Conservation (phyloP, 2,888 invertebrate species). For the Rugalucina vietnamica region DNA sequence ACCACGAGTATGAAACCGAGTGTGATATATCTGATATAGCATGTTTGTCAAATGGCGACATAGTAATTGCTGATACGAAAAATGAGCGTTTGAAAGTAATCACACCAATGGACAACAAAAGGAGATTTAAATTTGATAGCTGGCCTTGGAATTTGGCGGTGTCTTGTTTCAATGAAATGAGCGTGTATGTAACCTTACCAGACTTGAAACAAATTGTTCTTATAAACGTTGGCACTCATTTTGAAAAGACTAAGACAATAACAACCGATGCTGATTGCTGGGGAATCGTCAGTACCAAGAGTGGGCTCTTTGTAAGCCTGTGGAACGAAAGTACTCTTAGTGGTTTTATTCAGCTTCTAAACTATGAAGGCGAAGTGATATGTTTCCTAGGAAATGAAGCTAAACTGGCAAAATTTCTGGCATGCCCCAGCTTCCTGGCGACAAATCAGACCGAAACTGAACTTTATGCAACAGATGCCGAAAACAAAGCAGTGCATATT, state of each 20-base stretch:
- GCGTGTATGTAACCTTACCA: neutral
- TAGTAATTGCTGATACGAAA: neutral
- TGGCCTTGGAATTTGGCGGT: neutral
- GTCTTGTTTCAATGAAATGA: neutral
- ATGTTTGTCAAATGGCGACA: neutral
- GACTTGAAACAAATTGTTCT: neutral
- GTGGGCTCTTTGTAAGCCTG: neutral
- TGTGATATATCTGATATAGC: neutral
- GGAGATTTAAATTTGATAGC: neutral
- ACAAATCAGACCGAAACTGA: neutral
- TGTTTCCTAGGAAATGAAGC: neutral
- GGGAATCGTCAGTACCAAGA: neutral
- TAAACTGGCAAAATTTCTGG: neutral
- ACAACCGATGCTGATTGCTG: neutral
- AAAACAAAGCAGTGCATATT: neutral
- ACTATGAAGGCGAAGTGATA: neutral
- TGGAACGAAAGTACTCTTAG: neutral
- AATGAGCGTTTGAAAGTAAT: neutral
- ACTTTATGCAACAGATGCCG: neutral
- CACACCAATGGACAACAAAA: neutral
- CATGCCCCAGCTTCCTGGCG: neutral
- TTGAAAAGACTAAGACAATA: neutral
- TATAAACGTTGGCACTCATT: neutral
- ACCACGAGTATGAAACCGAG: neutral
- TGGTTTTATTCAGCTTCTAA: neutral